Percentiles rank a stretch among this genome's conserved stretches.
Conservation (phyloP, 2,888 invertebrate species). For the Coecobrya sp. region DNA sequence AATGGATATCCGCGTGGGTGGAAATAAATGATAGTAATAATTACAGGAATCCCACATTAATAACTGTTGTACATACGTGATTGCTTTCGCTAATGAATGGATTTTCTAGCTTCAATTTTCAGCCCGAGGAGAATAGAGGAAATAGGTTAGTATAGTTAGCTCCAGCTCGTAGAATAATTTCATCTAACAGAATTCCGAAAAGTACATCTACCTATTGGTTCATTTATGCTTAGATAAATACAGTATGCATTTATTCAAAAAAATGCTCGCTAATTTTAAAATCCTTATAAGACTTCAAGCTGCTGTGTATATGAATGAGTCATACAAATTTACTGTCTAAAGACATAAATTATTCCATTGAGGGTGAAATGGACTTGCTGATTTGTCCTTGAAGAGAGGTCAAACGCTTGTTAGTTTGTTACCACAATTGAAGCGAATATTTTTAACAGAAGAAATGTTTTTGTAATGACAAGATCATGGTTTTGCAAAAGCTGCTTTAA, state of each 20-base stretch:
- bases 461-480: neutral
- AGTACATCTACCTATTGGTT: too few species aligned
- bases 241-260: too few species aligned
- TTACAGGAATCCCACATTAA: neutral
- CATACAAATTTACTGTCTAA: neutral
- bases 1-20: neutral
- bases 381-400: constrained; percentile 16
- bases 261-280: too few species aligned
- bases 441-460: neutral
- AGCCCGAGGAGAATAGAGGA: too few species aligned
- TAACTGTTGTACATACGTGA: neutral
- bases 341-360: neutral
- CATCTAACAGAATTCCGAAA: too few species aligned
- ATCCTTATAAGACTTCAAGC: neutral
- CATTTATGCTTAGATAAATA: too few species aligned
- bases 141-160: too few species aligned
- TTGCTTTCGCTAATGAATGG: too few species aligned
- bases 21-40: neutral
- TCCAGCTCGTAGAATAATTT: too few species aligned
- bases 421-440: constrained; percentile 1
- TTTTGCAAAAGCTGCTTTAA: constrained; percentile 33
- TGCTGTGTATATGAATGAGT: neutral
- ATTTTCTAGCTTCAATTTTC: too few species aligned
- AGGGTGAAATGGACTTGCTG: neutral
- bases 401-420: constrained; percentile 21